Percentiles rank a stretch among this genome's conserved stretches.
These are phyloP conservation scores for Sorex fumeus DNA, from an alignment of 2,113 vertebrate genomes.

Conservation along the genomic window DNA sequence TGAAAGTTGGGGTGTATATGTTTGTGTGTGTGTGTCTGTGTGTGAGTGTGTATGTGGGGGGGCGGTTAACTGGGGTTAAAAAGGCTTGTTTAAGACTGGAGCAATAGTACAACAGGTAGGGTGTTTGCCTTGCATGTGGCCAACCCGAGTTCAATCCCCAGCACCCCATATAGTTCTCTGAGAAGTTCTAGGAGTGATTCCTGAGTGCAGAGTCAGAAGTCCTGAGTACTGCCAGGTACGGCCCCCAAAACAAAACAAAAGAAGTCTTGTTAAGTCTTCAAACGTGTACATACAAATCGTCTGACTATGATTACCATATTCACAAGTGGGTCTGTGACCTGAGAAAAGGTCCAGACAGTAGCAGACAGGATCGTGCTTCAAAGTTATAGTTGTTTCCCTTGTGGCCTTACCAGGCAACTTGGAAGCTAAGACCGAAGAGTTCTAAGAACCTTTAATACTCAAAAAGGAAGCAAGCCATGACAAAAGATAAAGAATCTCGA, in stretches of 20 bases:
- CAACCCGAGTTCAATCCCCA: too few species aligned
- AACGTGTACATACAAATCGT: not conserved
- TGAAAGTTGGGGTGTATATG: not conserved
- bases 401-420: not conserved
- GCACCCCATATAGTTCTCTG: too few species aligned
- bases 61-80: too few species aligned
- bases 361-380: not conserved
- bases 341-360: not conserved
- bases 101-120: too few species aligned
- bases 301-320: not conserved
- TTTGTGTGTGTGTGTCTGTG: too few species aligned
- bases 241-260: too few species aligned
- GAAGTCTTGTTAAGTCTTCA: not conserved
- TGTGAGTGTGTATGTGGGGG: too few species aligned
- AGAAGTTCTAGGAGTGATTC: too few species aligned
- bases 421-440: not conserved
- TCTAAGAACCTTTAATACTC: conserved; percentile 7
- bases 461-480: not conserved
- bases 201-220: too few species aligned
- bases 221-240: too few species aligned
- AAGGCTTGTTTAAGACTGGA: too few species aligned
- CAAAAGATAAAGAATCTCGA: not conserved
- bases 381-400: not conserved
- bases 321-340: not conserved
- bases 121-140: too few species aligned